phyloP scores from a whole-genome alignment of 2,797 vertebrate species.

The Cuniculus paca region DNA sequence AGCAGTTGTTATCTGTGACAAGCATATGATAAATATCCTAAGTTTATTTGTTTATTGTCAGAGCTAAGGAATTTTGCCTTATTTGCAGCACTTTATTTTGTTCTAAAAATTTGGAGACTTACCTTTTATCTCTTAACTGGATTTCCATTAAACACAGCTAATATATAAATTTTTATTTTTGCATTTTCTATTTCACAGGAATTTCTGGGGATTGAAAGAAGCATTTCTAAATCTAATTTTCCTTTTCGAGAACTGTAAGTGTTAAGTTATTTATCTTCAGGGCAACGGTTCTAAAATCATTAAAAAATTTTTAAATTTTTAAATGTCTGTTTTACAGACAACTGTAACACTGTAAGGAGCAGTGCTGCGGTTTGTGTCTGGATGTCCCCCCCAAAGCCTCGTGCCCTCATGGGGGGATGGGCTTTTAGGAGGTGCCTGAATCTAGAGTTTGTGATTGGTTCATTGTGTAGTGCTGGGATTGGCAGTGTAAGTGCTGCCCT shows the following conservation, averaged over 20 bases:
- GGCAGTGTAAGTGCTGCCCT: background rate
- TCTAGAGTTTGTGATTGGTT: background rate
- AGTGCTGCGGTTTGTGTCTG: background rate
- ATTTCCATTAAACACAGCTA: conserved; percentile 25
- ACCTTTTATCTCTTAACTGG: background rate
- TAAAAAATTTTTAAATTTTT: conserved; percentile 11
- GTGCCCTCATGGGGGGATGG: background rate
- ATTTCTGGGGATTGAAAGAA: conserved; percentile 34
- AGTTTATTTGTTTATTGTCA: conserved; percentile 23
- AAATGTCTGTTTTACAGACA: too few relatives aligned
- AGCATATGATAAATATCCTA: background rate
- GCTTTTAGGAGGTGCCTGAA: background rate
- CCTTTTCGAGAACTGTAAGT: background rate
- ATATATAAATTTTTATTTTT: background rate
- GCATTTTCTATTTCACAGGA: background rate
- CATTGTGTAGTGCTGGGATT: background rate
- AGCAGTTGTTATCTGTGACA: background rate
- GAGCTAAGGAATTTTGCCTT: background rate
- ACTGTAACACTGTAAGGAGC: background rate
- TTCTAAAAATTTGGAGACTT: background rate
- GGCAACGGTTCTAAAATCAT: conserved; percentile 18
- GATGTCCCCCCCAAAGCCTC: background rate
- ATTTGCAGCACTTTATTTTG: background rate
- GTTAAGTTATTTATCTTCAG: conserved; percentile 28
- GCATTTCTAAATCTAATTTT: conserved; percentile 49